Conservation (phyloP, 2,888 invertebrate species). For the Tetramorium bicarinatum region DNA sequence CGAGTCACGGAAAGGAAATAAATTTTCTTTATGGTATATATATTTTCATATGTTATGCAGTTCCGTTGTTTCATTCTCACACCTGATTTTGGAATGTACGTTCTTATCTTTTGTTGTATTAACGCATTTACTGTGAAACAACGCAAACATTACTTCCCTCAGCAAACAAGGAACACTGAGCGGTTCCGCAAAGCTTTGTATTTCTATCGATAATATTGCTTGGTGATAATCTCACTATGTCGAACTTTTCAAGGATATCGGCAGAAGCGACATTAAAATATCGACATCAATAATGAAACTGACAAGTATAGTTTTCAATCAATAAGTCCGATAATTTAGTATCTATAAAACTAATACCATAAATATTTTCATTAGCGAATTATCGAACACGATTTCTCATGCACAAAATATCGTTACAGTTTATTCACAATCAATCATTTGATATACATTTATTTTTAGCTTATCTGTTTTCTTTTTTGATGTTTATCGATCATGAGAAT, state of each 20-base stretch:
- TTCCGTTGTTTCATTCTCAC: not conserved
- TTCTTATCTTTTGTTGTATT: conserved; percentile 47
- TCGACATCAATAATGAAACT: not conserved
- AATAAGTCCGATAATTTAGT: not conserved
- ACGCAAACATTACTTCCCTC: conserved; percentile 38
- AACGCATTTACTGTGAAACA: conserved; percentile 25
- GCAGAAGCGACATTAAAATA: not conserved
- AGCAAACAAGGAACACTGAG: conserved; percentile 24
- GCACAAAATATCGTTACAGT: not conserved
- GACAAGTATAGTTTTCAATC: not conserved
- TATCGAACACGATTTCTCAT: not conserved
- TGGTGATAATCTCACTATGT: conserved; percentile 4
- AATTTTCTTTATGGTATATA: not conserved
- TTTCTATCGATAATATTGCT: conserved; percentile 38
- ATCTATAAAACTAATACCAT: not conserved
- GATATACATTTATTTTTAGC: not conserved
- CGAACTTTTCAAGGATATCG: not conserved
- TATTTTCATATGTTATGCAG: not conserved
- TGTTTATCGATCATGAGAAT: not conserved
- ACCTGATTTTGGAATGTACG: not conserved
- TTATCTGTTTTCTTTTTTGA: not conserved
- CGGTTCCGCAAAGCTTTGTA: conserved; percentile 1
- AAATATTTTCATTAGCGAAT: not conserved
- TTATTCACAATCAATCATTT: not conserved
- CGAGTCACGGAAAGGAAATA: not conserved